Conservation (phyloP, 2,888 invertebrate species). For the Eulithis prunata region DNA sequence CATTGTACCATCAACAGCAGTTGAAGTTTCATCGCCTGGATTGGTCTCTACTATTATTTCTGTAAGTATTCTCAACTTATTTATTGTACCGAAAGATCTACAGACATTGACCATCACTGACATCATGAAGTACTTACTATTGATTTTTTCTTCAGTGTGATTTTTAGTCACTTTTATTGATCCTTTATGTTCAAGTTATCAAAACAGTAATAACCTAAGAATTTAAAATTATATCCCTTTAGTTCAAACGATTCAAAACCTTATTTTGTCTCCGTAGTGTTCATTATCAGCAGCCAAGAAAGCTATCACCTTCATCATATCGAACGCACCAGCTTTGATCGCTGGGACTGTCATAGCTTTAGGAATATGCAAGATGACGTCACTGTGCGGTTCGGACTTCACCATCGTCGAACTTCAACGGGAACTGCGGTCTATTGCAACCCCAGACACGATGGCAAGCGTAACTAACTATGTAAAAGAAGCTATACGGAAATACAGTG, state of each 20-base stretch:
- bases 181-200: no score
- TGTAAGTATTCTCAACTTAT: slow-evolving; percentile 27
- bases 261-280: slow-evolving; percentile 23
- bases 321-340: slow-evolving; percentile 45
- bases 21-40: slow-evolving; percentile 28
- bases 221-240: no score
- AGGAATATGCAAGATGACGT: slow-evolving; percentile 81
- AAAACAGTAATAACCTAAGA: no score
- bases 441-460: slow-evolving; percentile 78
- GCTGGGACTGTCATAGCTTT: slow-evolving; percentile 67
- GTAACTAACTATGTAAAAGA: slow-evolving; percentile 78
- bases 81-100: neutral
- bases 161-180: no score
- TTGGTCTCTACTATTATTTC: slow-evolving; percentile 32
- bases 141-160: no score
- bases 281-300: slow-evolving; percentile 37
- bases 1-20: slow-evolving; percentile 34
- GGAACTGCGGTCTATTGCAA: slow-evolving; percentile 75
- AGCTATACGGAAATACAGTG: slow-evolving; percentile 79
- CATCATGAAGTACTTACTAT: neutral
- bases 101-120: neutral
- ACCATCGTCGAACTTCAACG: slow-evolving; percentile 45
- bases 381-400: slow-evolving; percentile 60
- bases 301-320: slow-evolving; percentile 41
- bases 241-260: no score